These are phyloP conservation scores for Parnassius glacialis DNA, from an alignment of 2,888 invertebrate species.

Conservation along the genomic window DNA sequence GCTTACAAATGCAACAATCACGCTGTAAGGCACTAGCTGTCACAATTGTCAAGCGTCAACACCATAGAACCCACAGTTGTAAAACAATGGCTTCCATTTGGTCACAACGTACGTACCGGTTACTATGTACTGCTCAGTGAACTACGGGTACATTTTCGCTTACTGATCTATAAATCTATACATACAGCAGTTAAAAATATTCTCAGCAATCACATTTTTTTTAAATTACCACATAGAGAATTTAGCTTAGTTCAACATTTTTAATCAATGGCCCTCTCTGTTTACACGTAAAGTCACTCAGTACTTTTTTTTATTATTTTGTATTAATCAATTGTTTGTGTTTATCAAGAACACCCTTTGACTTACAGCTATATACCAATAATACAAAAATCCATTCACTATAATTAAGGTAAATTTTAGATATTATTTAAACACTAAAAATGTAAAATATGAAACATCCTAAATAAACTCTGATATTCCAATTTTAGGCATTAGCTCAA, in stretches of 20 bases:
- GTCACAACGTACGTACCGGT: conserved; percentile 28
- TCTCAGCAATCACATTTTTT: conserved; percentile 78
- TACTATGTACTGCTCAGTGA: conserved; percentile 39
- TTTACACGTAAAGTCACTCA: conserved; percentile 81
- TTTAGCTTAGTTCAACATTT: conserved; percentile 79
- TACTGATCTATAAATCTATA: conserved; percentile 71
- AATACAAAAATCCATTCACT: conserved; percentile 81
- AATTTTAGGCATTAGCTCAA: conserved; percentile 80
- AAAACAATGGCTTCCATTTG: conserved; percentile 15
- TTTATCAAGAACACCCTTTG: conserved; percentile 77
- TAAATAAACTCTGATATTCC: conserved; percentile 82
- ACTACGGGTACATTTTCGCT: conserved; percentile 54
- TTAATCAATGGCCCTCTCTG: conserved; percentile 79
- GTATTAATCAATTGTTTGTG: conserved; percentile 77
- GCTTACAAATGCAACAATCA: conserved; percentile 8
- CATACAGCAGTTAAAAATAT: conserved; percentile 77
- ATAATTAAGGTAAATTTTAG: conserved; percentile 81
- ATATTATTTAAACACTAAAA: conserved; percentile 80
- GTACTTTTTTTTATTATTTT: conserved; percentile 74
- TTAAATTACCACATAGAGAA: conserved; percentile 78
- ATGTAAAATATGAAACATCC: conserved; percentile 81
- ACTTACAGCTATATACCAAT: conserved; percentile 80
- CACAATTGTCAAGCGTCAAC: conserved; percentile 19
- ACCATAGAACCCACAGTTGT: conserved; percentile 20
- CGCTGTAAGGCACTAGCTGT: conserved; percentile 26